These are phyloP conservation scores for Marisa cornuarietis DNA, from an alignment of 1,140 invertebrate genomes.

Conservation along the genomic window DNA sequence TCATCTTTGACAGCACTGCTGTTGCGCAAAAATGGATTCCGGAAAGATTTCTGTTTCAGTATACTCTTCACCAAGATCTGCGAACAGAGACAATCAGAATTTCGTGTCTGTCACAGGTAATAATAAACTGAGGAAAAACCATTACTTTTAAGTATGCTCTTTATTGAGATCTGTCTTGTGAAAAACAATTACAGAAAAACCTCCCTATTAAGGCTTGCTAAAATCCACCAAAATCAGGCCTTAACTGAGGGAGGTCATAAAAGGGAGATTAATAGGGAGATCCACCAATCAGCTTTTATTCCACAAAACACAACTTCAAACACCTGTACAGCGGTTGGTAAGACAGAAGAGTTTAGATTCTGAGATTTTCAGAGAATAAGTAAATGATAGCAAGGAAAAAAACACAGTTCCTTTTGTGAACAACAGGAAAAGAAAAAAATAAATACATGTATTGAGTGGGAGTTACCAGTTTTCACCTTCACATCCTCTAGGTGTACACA, in stretches of 20 bases:
- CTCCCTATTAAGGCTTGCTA: too few relatives aligned
- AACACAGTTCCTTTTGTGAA: background rate
- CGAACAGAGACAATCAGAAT: conserved; percentile 14
- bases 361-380: too few relatives aligned
- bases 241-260: too few relatives aligned
- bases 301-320: too few relatives aligned
- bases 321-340: too few relatives aligned
- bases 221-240: too few relatives aligned
- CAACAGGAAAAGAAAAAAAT: background rate
- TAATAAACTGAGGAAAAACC: background rate
- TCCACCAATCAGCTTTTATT: too few relatives aligned
- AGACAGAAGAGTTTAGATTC: too few relatives aligned
- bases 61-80: conserved; percentile 91
- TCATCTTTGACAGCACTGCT: conserved; percentile 46
- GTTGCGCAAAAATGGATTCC: conserved; percentile 69
- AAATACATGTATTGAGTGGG: background rate
- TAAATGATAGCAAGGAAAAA: too few relatives aligned
- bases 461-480: too few relatives aligned
- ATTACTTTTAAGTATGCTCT: background rate
- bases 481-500: too few relatives aligned
- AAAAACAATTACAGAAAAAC: background rate
- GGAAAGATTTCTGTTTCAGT: conserved; percentile 93
- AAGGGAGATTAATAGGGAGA: too few relatives aligned
- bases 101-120: background rate
- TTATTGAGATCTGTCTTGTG: conserved; percentile 13